These are phyloP conservation scores for Automeris io DNA, from an alignment of 2,888 invertebrate genomes.

Conservation along the genomic window DNA sequence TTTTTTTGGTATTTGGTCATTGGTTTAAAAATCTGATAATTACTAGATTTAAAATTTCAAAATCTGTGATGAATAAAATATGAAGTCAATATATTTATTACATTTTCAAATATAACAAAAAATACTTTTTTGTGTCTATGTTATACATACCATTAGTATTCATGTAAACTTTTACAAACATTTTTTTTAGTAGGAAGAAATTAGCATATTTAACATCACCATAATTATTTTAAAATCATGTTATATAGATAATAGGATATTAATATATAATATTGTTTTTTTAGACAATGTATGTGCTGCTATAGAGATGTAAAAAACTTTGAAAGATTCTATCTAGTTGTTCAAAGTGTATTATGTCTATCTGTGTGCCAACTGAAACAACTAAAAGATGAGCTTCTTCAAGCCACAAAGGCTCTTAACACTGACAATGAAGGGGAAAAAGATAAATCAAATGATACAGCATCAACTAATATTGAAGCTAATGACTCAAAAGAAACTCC, in stretches of 20 bases:
- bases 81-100: too few species aligned
- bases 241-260: not conserved
- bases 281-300: constrained; percentile 96
- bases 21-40: too few species aligned
- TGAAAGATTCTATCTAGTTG: constrained; percentile 91
- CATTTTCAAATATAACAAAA: too few species aligned
- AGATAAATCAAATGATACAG: constrained; percentile 30
- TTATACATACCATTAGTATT: too few species aligned
- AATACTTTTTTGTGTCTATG: too few species aligned
- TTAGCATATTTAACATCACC: too few species aligned
- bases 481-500: constrained; percentile 31
- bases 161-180: too few species aligned
- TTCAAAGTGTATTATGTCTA: constrained; percentile 90
- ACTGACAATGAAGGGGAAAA: constrained; percentile 44
- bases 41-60: too few species aligned
- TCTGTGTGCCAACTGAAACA: constrained; percentile 89
- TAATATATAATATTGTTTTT: constrained; percentile 33
- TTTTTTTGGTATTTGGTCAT: too few species aligned
- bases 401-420: constrained; percentile 45
- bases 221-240: not conserved
- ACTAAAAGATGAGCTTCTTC: constrained; percentile 77
- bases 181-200: too few species aligned
- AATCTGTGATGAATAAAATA: too few species aligned
- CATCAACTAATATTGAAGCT: constrained; percentile 27
- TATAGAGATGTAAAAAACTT: constrained; percentile 95